A percentile compares a stretch with the other conserved stretches of the same genome.
These are phyloP conservation scores for Galerucella nymphaeae DNA, from an alignment of 2,888 invertebrate genomes.

Conservation along the genomic window DNA sequence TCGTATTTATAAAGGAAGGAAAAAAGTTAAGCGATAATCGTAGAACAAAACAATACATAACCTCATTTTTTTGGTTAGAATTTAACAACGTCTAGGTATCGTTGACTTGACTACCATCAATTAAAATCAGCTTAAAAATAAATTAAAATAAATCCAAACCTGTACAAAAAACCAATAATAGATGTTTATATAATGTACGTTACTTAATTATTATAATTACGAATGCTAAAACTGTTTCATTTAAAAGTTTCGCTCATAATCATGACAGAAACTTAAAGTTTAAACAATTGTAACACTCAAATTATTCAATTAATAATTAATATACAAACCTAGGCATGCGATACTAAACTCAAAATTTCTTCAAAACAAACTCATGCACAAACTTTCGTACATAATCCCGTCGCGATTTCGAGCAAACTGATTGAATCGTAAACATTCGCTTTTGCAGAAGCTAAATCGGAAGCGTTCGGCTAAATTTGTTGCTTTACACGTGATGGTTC, in stretches of 20 bases:
- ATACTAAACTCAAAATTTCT: conserved; percentile 38
- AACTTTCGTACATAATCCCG: conserved; percentile 25
- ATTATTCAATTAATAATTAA: background rate
- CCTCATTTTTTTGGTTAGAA: conserved; percentile 9
- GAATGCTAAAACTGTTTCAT: background rate
- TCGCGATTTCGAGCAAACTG: conserved; percentile 39
- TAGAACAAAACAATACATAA: conserved; percentile 10
- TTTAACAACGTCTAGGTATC: background rate
- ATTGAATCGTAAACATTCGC: conserved; percentile 38
- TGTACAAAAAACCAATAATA: background rate
- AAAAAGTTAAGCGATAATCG: background rate
- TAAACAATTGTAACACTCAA: background rate
- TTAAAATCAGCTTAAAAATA: background rate
- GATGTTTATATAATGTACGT: background rate
- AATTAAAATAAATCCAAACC: background rate
- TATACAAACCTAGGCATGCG: conserved; percentile 49
- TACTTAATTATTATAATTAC: background rate
- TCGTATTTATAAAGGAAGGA: background rate
- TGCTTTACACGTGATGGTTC: conserved; percentile 40
- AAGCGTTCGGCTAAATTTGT: conserved; percentile 39
- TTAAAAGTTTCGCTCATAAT: conserved; percentile 13
- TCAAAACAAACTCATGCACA: conserved; percentile 40
- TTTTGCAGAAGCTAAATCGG: conserved; percentile 41
- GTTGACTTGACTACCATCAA: background rate
- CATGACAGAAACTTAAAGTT: conserved; percentile 18